These are phyloP conservation scores for Caranx melampygus DNA, from an alignment of 2,113 vertebrate species.

Conservation along the genomic window DNA sequence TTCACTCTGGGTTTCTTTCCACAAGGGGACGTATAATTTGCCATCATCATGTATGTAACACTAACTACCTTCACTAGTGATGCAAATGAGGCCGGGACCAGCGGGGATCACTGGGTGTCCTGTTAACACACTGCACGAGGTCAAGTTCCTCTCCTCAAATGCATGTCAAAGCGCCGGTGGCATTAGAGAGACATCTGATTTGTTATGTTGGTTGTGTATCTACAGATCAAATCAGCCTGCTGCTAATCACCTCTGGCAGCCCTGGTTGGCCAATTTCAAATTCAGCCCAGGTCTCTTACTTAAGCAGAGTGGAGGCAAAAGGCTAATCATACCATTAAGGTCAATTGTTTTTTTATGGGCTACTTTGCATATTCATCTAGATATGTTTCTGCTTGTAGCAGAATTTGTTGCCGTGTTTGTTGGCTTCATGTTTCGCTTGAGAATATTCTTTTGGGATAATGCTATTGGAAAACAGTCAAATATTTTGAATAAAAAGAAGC, in stretches of 20 bases:
- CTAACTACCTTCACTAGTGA: slow-evolving; percentile 63
- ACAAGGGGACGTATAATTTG: slow-evolving; percentile 46
- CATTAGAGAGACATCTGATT: slow-evolving; percentile 57
- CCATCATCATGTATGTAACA: slow-evolving; percentile 64
- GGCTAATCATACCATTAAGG: slow-evolving; percentile 47
- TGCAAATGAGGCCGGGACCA: slow-evolving; percentile 63
- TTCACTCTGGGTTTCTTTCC: slow-evolving; percentile 39
- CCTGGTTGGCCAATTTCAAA: slow-evolving; percentile 35
- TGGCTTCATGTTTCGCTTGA: slow-evolving; percentile 30
- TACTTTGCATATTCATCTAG: slow-evolving; percentile 46
- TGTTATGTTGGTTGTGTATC: slow-evolving; percentile 54
- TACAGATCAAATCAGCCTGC: slow-evolving; percentile 39
- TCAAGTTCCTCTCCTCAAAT: slow-evolving; percentile 64
- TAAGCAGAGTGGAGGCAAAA: slow-evolving; percentile 32
- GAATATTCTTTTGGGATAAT: slow-evolving; percentile 33
- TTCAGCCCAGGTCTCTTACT: slow-evolving; percentile 44
- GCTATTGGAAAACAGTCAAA: slow-evolving; percentile 40
- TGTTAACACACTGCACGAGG: slow-evolving; percentile 65
- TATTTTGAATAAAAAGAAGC: slow-evolving; percentile 43
- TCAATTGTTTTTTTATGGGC: slow-evolving; percentile 44
- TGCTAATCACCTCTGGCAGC: slow-evolving; percentile 51
- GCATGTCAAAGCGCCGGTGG: slow-evolving; percentile 41
- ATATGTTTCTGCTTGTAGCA: slow-evolving; percentile 37
- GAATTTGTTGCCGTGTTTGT: slow-evolving; percentile 20
- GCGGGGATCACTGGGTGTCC: slow-evolving; percentile 63